Evolutionary conservation across 37 sponge, comb jelly and placozoan genomes (phyloP), one percentile per base, ranked within the genome.

Genomic region (Chondrosia reniformis): DNA sequence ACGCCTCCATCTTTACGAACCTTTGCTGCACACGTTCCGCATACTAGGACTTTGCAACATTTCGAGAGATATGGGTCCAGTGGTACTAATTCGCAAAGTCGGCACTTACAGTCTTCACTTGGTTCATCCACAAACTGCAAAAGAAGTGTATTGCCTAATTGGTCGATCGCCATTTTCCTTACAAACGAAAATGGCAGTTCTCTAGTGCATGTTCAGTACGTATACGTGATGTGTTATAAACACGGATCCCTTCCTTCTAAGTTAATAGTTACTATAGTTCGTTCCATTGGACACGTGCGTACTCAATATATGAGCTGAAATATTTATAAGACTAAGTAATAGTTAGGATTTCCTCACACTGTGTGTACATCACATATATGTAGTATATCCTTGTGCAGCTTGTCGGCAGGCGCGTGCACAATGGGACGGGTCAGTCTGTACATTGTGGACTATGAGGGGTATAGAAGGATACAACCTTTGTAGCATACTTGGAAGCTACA

Each of bases 361-460:
- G n/a, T n/a, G n/a, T n/a, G n/a, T n/a, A n/a, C n/a, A n/a, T n/a
- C n/a, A n/a, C n/a, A n/a, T n/a, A n/a, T n/a, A n/a, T n/a, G n/a
- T n/a, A n/a, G n/a, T n/a, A n/a, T n/a, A n/a, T 49, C 63, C 27
- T 12, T 74, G 0, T 57, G 34, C 46, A 87, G 87, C 79, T 87
- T 45, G 87, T 87, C 2, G 49, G 77, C 28, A 21, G 28, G 5
- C 41, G 78, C 54, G 78, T 87, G 4, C 71, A 69, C 4, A 36
- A 28, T 81, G 46, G 87, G 82, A 44, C 64, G 79, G 17, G 55
- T 87, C 8, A 7, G 39, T 13, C 63, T 87, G 13, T 65, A 87
- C 72, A 73, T 87, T 24, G 87, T 87, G 13, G 83, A 87, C 82
- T 87, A 87, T 55, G 78, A 4, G 28, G 82, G 52, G 0, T 87